These are phyloP conservation scores for Drosophila cyrtoloma DNA, from an alignment of 2,888 invertebrate species.

Conservation along the genomic window DNA sequence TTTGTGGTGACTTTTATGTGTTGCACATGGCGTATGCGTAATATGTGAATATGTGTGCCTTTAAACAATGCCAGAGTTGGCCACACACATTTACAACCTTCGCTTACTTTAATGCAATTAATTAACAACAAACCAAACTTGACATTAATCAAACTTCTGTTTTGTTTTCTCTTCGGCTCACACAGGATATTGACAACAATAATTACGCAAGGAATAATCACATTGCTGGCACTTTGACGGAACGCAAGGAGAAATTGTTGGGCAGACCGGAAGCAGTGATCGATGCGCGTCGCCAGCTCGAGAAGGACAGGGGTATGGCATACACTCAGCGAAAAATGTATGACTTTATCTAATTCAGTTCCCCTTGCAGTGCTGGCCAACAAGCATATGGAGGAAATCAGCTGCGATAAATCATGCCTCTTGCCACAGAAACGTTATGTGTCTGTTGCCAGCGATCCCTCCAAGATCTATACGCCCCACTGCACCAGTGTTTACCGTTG, in stretches of 20 bases:
- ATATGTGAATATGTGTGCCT: slow-evolving; percentile 21
- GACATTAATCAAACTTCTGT: slow-evolving; percentile 33
- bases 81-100: slow-evolving; percentile 28
- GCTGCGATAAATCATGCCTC: slow-evolving; percentile 78
- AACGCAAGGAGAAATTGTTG: slow-evolving; percentile 79
- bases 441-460: slow-evolving; percentile 87
- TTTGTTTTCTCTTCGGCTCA: slow-evolving; percentile 9
- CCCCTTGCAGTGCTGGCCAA: slow-evolving; percentile 76
- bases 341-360: background rate
- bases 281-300: slow-evolving; percentile 75
- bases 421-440: slow-evolving; percentile 91
- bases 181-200: slow-evolving; percentile 77
- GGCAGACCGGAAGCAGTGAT: slow-evolving; percentile 81
- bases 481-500: slow-evolving; percentile 95
- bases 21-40: slow-evolving; percentile 67
- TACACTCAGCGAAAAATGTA: background rate
- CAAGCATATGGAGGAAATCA: slow-evolving; percentile 79
- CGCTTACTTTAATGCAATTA: slow-evolving; percentile 40
- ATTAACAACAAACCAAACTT: slow-evolving; percentile 39
- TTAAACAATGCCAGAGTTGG: slow-evolving; percentile 4
- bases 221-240: slow-evolving; percentile 80
- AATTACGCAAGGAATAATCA: slow-evolving; percentile 78
- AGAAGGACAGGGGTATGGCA: slow-evolving; percentile 43
- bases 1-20: slow-evolving; percentile 68
- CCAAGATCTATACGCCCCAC: slow-evolving; percentile 92